Evolutionary conservation across 1,140 invertebrate genomes (phyloP).

Genomic region (Dendrolimus punctatus): DNA sequence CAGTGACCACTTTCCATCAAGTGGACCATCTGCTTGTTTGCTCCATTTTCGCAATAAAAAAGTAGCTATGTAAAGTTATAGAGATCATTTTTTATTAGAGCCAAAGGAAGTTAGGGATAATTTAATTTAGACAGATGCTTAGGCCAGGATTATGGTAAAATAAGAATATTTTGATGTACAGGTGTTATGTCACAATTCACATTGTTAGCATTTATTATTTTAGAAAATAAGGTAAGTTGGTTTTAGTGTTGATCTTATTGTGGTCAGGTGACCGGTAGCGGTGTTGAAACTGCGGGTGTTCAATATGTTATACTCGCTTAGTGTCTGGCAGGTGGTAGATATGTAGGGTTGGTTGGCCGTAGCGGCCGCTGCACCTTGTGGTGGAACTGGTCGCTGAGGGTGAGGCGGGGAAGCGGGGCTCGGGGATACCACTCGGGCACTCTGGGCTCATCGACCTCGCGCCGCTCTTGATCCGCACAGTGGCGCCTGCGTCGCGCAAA

Average conservation of each 20-base stretch:
- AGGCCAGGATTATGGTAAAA: too few relatives aligned
- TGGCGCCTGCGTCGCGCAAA: conserved; percentile 54
- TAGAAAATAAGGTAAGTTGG: not conserved
- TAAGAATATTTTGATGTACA: too few relatives aligned
- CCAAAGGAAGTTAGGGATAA: too few relatives aligned
- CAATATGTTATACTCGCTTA: conserved; percentile 42
- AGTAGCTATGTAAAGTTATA: too few relatives aligned
- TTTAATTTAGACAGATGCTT: too few relatives aligned
- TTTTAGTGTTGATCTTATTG: not conserved
- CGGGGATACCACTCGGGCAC: conserved; percentile 7
- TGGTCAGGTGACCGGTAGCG: conserved; percentile 1
- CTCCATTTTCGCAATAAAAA: too few relatives aligned
- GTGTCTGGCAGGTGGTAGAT: conserved; percentile 66
- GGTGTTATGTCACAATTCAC: too few relatives aligned
- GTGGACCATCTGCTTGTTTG: too few relatives aligned
- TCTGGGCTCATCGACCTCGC: conserved; percentile 57
- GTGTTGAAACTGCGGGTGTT: conserved; percentile 8
- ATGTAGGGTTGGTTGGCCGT: conserved; percentile 50
- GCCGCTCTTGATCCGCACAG: conserved; percentile 26
- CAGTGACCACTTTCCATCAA: too few relatives aligned
- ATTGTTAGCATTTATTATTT: not conserved
- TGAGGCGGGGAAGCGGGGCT: conserved; percentile 19
- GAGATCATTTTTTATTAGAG: too few relatives aligned
- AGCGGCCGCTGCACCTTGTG: conserved; percentile 59
- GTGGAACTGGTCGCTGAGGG: conserved; percentile 52